Evolutionary conservation across 1,140 invertebrate genomes (phyloP), one percentile per base, ranked within the genome.

Genomic region (Tetragonula clypearis): DNA sequence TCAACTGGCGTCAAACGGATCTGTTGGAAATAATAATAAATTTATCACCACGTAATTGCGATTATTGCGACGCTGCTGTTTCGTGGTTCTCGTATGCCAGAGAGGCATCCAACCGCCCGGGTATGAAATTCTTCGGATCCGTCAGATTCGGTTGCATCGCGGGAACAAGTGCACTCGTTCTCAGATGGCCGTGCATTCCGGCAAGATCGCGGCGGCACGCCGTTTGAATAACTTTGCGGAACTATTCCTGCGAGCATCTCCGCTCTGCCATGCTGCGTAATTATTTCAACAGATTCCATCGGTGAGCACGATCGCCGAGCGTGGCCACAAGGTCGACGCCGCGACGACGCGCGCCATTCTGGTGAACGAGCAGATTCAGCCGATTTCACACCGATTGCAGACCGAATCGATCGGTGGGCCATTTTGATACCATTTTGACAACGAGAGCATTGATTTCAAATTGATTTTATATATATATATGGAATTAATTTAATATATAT

Each of bases 121-220:
- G 76, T 53, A 66, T 30, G 35, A 26, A 21, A 78, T 78, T 53
- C 60, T 53, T 78, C 41, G 76, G 41, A 78, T 66, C 76, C 41
- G 14, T 76, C 30, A 23, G 26, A 53, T 35, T 35, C 35, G 49
- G 21, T 15, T 23, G 56, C 11, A 14, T 78, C 60, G 6, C 17
- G n/a, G n/a, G 76, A 66, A 58, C 76, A 26, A 53, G 60, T 66
- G 41, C 76, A 66, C 41, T 21, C 60, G 60, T 78, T 66, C 76
- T 66, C 35, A 53, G 35, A 11, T 65, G 23, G 35, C 41, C 55
- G 19, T 41, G 41, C 23, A 66, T 66, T 30, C 60, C 60, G 17
- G 23, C 15, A 49, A 77, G 75, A 77, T 77, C 15, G 69, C 73
- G 53, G 21, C n/a, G 6, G 23, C 35, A 77, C 58, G 58, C 21